phyloP scores from a whole-genome alignment of 2,888 invertebrate genomes.

The Sesamia inferens region DNA sequence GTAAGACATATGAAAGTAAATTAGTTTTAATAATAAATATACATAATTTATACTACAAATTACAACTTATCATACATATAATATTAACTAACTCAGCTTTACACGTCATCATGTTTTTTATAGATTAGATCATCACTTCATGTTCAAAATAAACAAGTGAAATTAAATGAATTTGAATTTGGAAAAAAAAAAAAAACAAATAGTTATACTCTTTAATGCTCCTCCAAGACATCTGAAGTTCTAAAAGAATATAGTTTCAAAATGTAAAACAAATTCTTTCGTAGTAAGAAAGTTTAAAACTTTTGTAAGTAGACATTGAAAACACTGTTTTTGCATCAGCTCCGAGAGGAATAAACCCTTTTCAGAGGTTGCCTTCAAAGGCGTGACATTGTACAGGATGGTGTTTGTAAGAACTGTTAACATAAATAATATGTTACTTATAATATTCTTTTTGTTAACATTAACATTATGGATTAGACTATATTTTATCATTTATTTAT shows the following conservation, averaged over 20 bases:
- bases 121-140: too few relatives aligned
- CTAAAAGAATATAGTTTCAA: constrained; percentile 40
- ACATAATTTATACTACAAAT: too few relatives aligned
- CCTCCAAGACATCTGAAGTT: constrained; percentile 21
- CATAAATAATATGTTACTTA: neutral
- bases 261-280: constrained; percentile 39
- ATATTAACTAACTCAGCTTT: too few relatives aligned
- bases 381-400: neutral
- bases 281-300: constrained; percentile 23
- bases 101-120: too few relatives aligned
- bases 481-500: too few relatives aligned
- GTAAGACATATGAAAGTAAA: too few relatives aligned
- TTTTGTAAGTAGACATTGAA: constrained; percentile 16
- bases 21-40: too few relatives aligned
- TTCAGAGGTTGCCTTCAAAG: constrained; percentile 29
- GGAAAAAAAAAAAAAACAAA: constrained; percentile 21
- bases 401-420: neutral
- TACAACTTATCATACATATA: too few relatives aligned
- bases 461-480: too few relatives aligned
- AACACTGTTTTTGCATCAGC: constrained; percentile 41
- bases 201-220: constrained; percentile 23
- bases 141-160: too few relatives aligned
- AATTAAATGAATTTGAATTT: too few relatives aligned
- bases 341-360: constrained; percentile 30
- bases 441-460: too few relatives aligned